These are phyloP conservation scores for Pygoscelis antarcticus DNA, from an alignment of 2,113 vertebrate species.

Conservation along the genomic window DNA sequence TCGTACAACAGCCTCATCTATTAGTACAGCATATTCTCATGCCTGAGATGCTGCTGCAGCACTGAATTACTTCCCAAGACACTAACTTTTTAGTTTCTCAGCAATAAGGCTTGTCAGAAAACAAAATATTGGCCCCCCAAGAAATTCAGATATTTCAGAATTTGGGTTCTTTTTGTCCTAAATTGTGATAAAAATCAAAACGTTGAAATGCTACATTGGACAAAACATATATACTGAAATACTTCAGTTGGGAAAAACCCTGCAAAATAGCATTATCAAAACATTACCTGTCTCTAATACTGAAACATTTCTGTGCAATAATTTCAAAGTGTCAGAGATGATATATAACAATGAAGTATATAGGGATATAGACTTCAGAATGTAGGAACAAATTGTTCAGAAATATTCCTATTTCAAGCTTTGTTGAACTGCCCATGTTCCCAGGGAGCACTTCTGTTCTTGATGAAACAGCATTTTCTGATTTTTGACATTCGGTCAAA, in stretches of 20 bases:
- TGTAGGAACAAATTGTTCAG: conserved; percentile 56
- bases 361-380: conserved; percentile 4
- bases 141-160: background rate
- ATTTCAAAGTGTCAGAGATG: conserved; percentile 31
- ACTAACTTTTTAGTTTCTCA: conserved; percentile 23
- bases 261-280: background rate
- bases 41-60: background rate
- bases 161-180: background rate
- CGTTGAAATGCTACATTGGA: background rate
- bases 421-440: conserved; percentile 18
- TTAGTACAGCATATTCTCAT: background rate
- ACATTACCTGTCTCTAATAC: background rate
- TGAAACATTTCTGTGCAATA: background rate
- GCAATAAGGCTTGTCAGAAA: background rate
- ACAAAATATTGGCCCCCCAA: conserved; percentile 17
- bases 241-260: background rate
- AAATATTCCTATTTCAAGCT: conserved; percentile 41
- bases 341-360: conserved; percentile 40
- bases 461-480: conserved; percentile 36
- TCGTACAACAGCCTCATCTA: background rate
- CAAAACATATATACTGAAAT: background rate
- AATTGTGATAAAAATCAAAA: conserved; percentile 16
- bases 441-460: conserved; percentile 2
- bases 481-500: conserved; percentile 10
- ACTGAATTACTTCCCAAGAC: conserved; percentile 20